Base-by-base conservation (phyloP, 2,888 invertebrate genomes). In the Willowsia nigromaculata region DNA sequence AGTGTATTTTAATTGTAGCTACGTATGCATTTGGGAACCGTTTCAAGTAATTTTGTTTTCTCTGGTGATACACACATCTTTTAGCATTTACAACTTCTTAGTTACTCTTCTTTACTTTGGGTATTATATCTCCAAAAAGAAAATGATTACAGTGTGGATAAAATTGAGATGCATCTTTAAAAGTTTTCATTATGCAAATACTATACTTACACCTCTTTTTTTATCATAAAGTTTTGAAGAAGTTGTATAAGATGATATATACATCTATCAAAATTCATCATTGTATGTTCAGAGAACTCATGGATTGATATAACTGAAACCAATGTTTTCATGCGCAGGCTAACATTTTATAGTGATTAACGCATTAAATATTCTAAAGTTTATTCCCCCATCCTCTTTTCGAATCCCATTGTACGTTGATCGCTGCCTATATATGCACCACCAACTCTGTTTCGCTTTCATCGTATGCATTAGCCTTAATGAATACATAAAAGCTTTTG, bases 401-500 rank as follows among this genome's bases (percentile, higher is more conserved):
- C 82, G 11, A n/a, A 47, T 62, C 22, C 59, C 62, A 40, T 53
- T n/a, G 3, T 7, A 59, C 15, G 15, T 18, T 62, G 30, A 59
- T 18, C 18, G 56, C n/a, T n/a, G n/a, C n/a, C n/a, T 47, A n/a
- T 47, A 43, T 43, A 11, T 9, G 33, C 18, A 25, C n/a, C 30
- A 13, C n/a, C 33, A n/a, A 68, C 7, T 68, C n/a, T 65, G n/a
- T 33, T 25, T 71, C 71, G 22, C 71, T 40, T 25, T 43, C 50
- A 18, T 83, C n/a, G 33, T 68, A 22, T 83, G 80, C 78, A 78
- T 88, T 84, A 78, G 78, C 11, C 78, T 84, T 88, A 88, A 88
- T 88, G 88, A 88, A 88, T 88, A 88, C 88, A 88, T 88, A 84
- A 88, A 88, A 83, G 88, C 88, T 56, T 68, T 78, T 65, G 25